These are phyloP conservation scores for Dissostichus mawsoni DNA, from an alignment of 2,113 vertebrate genomes.

Conservation along the genomic window DNA sequence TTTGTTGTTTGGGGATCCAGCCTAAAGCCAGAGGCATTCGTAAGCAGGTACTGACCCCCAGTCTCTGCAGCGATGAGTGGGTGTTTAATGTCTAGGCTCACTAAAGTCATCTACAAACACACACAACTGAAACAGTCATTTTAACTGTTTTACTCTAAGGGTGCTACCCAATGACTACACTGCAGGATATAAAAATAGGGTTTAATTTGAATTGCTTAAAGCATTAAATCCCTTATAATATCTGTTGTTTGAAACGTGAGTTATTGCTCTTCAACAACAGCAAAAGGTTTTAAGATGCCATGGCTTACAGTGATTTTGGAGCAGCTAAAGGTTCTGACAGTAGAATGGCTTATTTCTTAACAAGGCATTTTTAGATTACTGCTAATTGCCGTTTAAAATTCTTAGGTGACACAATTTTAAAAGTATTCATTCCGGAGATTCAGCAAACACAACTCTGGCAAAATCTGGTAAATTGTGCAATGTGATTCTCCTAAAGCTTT, in stretches of 20 bases:
- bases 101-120: neutral
- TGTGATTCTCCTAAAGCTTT: neutral
- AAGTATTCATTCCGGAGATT: neutral
- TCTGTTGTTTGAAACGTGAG: neutral
- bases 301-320: slow-evolving; percentile 10
- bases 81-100: neutral
- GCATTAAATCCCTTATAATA: neutral
- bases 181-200: neutral
- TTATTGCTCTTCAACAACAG: slow-evolving; percentile 25
- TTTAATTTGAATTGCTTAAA: neutral
- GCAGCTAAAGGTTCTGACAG: slow-evolving; percentile 4
- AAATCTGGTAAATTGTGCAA: neutral
- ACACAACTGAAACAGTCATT: neutral
- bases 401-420: neutral
- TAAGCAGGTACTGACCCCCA: neutral
- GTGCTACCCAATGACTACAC: neutral
- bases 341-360: slow-evolving; percentile 37
- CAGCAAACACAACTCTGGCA: neutral
- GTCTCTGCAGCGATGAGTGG: neutral
- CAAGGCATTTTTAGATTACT: neutral
- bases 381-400: neutral
- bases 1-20: neutral
- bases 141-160: neutral
- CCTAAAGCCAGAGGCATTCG: neutral
- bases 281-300: neutral